Evolutionary conservation across 2,888 invertebrate genomes (phyloP).

Genomic region (Eristalis intricaria): DNA sequence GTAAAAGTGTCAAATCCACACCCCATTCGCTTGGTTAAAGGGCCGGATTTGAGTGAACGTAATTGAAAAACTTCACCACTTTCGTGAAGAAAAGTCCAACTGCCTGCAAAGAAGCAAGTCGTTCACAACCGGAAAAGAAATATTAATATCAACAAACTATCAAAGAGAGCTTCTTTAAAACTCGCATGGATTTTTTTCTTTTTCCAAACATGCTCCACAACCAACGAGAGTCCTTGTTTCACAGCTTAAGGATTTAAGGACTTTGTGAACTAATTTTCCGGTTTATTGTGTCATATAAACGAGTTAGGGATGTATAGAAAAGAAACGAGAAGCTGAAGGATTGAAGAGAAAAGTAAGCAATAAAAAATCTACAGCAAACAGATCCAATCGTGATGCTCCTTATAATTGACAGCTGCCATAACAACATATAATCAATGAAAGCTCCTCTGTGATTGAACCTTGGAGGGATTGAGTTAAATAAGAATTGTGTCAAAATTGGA

Average conservation of each 20-base stretch:
- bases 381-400: neutral
- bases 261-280: constrained; percentile 26
- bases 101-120: constrained; percentile 7
- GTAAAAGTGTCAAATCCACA: constrained; percentile 22
- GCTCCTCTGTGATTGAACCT: neutral
- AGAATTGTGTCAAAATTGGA: neutral
- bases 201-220: neutral
- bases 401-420: constrained; percentile 2
- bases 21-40: constrained; percentile 28
- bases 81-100: constrained; percentile 5
- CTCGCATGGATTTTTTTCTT: constrained; percentile 6
- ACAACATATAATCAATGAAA: neutral
- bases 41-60: constrained; percentile 44
- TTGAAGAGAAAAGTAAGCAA: neutral
- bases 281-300: constrained; percentile 20
- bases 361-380: neutral
- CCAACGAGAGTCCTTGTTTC: constrained; percentile 2
- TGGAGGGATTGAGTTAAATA: neutral
- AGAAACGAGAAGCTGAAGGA: neutral
- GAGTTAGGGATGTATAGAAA: neutral
- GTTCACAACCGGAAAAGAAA: constrained; percentile 9
- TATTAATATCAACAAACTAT: constrained; percentile 44
- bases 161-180: constrained; percentile 30
- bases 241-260: constrained; percentile 19
- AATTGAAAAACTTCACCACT: constrained; percentile 57